Conservation (phyloP, 2,888 invertebrate species). For the Leptinotarsa haldemani region DNA sequence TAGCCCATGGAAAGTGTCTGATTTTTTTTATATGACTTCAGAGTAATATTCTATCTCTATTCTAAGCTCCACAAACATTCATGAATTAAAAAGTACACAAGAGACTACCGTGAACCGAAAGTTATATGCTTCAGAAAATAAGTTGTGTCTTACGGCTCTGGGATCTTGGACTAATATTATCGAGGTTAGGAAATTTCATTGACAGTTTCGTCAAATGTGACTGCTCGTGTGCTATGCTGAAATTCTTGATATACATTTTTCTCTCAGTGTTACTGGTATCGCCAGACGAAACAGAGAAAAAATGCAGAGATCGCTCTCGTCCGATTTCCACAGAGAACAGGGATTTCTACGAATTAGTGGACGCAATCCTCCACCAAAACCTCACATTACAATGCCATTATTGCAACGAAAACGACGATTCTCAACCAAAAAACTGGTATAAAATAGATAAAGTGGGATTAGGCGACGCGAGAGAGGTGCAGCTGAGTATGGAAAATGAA, state of each 20-base stretch:
- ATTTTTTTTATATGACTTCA: no score
- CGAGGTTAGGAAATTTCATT: not conserved
- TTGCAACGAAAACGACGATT: slow-evolving; percentile 65
- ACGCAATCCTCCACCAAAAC: slow-evolving; percentile 63
- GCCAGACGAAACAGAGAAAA: slow-evolving; percentile 50
- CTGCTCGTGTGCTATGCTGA: slow-evolving; percentile 2
- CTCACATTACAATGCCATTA: slow-evolving; percentile 67
- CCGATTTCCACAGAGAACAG: slow-evolving; percentile 64
- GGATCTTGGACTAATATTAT: no score
- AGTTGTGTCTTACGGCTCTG: no score
- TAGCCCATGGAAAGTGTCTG: no score
- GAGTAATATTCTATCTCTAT: no score
- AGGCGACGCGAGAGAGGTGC: slow-evolving; percentile 62
- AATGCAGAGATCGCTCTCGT: slow-evolving; percentile 66
- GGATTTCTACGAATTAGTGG: slow-evolving; percentile 67
- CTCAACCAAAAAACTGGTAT: slow-evolving; percentile 68
- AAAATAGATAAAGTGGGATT: slow-evolving; percentile 63
- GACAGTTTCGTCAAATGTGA: not conserved
- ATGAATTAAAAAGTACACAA: no score
- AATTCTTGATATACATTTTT: not conserved
- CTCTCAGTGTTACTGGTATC: not conserved
- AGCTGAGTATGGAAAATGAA: slow-evolving; percentile 66
- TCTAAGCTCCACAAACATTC: no score
- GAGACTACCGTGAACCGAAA: no score
- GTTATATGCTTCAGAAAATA: no score